Evolutionary conservation across 2,888 invertebrate genomes (phyloP).

Genomic region (Agapetus fuscipes): DNA sequence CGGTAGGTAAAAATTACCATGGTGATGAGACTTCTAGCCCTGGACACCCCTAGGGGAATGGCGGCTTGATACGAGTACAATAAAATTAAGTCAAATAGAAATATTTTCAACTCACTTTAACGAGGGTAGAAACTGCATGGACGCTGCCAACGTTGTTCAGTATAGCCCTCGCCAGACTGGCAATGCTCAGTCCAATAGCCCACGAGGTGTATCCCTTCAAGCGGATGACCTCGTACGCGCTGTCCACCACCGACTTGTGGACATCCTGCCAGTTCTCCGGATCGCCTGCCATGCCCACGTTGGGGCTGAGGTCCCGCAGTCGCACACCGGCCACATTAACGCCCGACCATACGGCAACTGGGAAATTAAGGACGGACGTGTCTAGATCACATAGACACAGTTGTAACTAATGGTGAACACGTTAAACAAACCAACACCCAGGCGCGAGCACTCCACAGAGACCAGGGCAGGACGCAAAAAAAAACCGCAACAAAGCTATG

Average conservation of each 20-base stretch:
- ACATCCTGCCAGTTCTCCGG: constrained; percentile 69
- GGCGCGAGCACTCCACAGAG: background rate
- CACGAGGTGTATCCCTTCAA: constrained; percentile 87
- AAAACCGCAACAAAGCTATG: too few relatives aligned
- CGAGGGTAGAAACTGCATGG: constrained; percentile 68
- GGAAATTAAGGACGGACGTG: constrained; percentile 19
- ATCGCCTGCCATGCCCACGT: constrained; percentile 62
- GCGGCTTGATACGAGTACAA: too few relatives aligned
- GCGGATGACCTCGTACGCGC: constrained; percentile 81
- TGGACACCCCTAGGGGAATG: too few relatives aligned
- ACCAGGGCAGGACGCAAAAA: too few relatives aligned
- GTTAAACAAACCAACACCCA: background rate
- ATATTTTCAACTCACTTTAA: constrained; percentile 49
- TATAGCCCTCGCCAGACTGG: constrained; percentile 60
- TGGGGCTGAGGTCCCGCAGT: constrained; percentile 66
- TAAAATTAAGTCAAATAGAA: too few relatives aligned
- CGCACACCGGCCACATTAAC: constrained; percentile 87
- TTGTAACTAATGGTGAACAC: too few relatives aligned
- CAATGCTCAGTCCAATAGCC: constrained; percentile 77
- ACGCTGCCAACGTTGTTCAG: constrained; percentile 64
- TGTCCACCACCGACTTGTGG: constrained; percentile 74
- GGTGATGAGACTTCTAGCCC: too few relatives aligned
- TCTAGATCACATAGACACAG: too few relatives aligned
- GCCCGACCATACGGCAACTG: constrained; percentile 89
- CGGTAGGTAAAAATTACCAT: too few relatives aligned